Percentiles rank a stretch among this genome's conserved stretches.
These are phyloP conservation scores for Ceyx erithaca DNA, from an alignment of 2,797 vertebrate genomes.

Conservation along the genomic window DNA sequence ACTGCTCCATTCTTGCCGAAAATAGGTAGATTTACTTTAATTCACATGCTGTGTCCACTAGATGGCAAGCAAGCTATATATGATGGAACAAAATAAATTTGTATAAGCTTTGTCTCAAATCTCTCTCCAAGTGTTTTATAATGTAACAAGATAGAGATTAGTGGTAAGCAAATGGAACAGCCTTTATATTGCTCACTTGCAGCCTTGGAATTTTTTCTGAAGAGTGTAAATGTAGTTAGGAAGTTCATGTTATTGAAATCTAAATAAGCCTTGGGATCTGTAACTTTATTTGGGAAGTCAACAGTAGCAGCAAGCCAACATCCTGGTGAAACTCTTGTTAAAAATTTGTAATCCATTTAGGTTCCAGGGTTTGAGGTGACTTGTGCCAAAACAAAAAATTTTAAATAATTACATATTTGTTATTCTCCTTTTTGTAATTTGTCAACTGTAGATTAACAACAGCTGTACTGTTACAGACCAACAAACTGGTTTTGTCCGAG, in stretches of 20 bases:
- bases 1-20: background rate
- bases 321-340: background rate
- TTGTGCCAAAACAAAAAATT: background rate
- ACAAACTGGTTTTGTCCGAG: background rate
- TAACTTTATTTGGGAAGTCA: background rate
- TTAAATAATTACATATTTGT: background rate
- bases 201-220: background rate
- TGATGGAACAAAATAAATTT: background rate
- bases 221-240: background rate
- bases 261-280: background rate
- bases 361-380: background rate
- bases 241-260: background rate
- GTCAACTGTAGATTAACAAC: background rate
- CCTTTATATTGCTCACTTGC: background rate
- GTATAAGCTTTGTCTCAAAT: background rate
- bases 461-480: background rate
- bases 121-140: background rate
- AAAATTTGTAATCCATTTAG: constrained; percentile 11
- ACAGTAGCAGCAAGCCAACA: background rate
- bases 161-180: background rate
- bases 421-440: constrained; percentile 24
- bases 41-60: constrained; percentile 17
- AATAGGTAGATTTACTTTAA: background rate
- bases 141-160: background rate
- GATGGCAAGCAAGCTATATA: constrained; percentile 55